Evolutionary conservation across 2,797 vertebrate genomes (phyloP).

Genomic region (Holocentrus rufus): DNA sequence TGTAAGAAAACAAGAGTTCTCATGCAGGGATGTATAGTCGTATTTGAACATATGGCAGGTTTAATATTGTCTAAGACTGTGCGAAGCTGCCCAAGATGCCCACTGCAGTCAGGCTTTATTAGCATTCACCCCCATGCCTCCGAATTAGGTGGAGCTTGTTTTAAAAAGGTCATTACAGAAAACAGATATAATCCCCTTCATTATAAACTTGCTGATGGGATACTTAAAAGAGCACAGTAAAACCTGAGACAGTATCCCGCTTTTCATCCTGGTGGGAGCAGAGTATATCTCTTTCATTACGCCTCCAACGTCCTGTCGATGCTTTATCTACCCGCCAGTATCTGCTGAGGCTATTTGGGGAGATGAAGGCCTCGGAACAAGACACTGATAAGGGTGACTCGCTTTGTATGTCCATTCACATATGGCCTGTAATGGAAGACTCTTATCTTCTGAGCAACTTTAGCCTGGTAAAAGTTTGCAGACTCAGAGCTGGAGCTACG

Average conservation of each 20-base stretch:
- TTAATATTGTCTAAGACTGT: conserved; percentile 21
- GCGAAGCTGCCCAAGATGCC: conserved; percentile 15
- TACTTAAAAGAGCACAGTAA: conserved; percentile 28
- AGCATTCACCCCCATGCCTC: conserved; percentile 57
- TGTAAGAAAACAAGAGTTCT: not conserved
- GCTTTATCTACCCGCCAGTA: conserved; percentile 59
- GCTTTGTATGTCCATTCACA: conserved; percentile 49
- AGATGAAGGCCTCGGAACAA: conserved; percentile 51
- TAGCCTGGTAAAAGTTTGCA: not conserved
- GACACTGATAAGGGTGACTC: conserved; percentile 58
- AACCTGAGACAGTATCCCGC: conserved; percentile 58
- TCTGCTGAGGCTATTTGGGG: conserved; percentile 54
- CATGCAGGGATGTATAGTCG: conserved; percentile 36
- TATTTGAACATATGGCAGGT: conserved; percentile 35
- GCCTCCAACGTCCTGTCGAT: conserved; percentile 24
- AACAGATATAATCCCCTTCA: conserved; percentile 54
- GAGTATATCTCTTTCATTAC: conserved; percentile 52
- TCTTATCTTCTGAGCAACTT: conserved; percentile 42
- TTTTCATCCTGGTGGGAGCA: conserved; percentile 32
- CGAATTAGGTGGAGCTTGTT: conserved; percentile 38
- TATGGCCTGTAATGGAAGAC: conserved; percentile 27
- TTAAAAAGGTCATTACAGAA: conserved; percentile 66
- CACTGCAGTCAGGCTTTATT: conserved; percentile 42
- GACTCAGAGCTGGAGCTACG: conserved; percentile 3
- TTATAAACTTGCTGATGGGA: conserved; percentile 67